These are phyloP conservation scores for Xiphophorus birchmanni DNA, from an alignment of 2,797 vertebrate genomes.

Conservation along the genomic window DNA sequence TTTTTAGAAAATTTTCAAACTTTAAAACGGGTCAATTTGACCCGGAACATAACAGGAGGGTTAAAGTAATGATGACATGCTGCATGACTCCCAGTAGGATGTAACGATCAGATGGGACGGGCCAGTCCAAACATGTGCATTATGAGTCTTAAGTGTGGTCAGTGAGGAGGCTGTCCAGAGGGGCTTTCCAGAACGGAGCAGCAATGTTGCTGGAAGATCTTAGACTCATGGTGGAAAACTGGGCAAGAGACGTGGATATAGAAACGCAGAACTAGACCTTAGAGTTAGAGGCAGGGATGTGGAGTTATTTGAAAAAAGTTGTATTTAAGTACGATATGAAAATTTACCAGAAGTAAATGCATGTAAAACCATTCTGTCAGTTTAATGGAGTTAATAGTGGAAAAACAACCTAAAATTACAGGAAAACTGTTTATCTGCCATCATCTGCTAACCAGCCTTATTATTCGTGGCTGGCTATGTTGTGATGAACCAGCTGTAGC, in stretches of 20 bases:
- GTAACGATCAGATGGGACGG: background rate
- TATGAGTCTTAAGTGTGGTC: background rate
- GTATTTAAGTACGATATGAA: background rate
- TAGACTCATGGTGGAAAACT: background rate
- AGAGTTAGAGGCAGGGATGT: background rate
- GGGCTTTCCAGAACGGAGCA: background rate
- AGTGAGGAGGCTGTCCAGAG: background rate
- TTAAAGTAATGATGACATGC: background rate
- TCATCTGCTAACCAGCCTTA: too few relatives aligned
- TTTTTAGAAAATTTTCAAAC: too few relatives aligned
- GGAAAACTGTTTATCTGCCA: too few relatives aligned
- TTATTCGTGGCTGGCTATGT: too few relatives aligned
- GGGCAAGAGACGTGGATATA: background rate
- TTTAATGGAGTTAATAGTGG: background rate
- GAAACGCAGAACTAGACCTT: too few relatives aligned
- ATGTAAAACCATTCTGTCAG: background rate
- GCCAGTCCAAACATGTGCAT: background rate
- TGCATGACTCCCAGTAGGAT: background rate
- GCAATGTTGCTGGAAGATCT: background rate
- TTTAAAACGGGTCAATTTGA: too few relatives aligned
- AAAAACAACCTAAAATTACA: too few relatives aligned
- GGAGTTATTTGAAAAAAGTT: background rate
- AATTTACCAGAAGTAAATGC: background rate
- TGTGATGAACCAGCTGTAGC: too few relatives aligned
- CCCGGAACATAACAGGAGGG: too few relatives aligned